These are phyloP conservation scores for Eunapius fragilis DNA, from an alignment of 37 sponge, comb jelly and placozoan species.

Conservation along the genomic window DNA sequence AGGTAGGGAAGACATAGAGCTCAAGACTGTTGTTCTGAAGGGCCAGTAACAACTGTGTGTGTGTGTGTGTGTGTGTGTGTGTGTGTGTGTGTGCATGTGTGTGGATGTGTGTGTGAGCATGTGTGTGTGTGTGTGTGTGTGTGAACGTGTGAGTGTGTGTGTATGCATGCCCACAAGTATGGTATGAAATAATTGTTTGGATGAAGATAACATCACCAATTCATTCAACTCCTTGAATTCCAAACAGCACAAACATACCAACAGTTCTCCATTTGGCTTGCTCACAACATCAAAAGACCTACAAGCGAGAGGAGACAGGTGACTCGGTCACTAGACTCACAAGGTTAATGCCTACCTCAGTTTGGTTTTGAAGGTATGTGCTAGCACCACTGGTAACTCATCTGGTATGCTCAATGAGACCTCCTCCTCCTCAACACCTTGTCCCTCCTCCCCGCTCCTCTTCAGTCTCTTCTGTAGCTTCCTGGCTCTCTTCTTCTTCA, in stretches of 20 bases:
- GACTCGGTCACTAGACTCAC: no score
- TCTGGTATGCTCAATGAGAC: conserved; percentile 4
- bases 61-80: neutral
- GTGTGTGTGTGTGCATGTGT: neutral
- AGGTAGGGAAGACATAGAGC: conserved; percentile 22
- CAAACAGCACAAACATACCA: conserved; percentile 1
- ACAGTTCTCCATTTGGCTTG: conserved; percentile 6
- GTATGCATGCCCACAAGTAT: no score
- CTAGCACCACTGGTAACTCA: neutral
- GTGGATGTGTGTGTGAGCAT: no score
- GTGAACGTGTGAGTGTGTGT: no score
- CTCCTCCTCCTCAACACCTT: conserved; percentile 12
- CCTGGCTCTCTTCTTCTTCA: conserved; percentile 65
- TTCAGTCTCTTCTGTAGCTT: conserved; percentile 42
- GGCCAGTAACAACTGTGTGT: conserved; percentile 26
- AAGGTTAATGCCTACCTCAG: neutral
- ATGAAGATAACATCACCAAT: no score
- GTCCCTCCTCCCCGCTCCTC: neutral
- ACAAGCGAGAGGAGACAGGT: neutral
- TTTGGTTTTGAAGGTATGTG: conserved; percentile 5
- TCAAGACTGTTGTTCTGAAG: conserved; percentile 61
- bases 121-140: no score
- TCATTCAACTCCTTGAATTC: neutral
- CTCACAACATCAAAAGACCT: conserved; percentile 38
- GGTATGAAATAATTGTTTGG: no score